phyloP scores from a whole-genome alignment of 2,113 vertebrate species.

The western clawed frog (Xenopus tropicalis) region UCB_Xtro_10.0 CM004448.2:124327001-124327500 shows the following conservation, averaged over 20 bases:
- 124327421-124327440: not conserved
- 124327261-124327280: conserved; percentile 7
- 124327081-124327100: too few species aligned
- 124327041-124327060: too few species aligned
- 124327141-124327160: not conserved
- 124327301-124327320: not conserved
- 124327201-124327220: conserved; percentile 1
- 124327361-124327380: conserved; percentile 9
- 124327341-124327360: not conserved
- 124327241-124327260: conserved; percentile 1
- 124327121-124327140: not conserved
- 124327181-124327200: not conserved
- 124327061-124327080: too few species aligned
- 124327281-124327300: not conserved
- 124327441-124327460: not conserved
- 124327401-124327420: conserved; percentile 15
- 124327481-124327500: not conserved
- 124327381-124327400: conserved; percentile 26
- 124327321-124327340: not conserved
- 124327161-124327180: not conserved
- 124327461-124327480: not conserved
- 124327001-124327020: too few species aligned
- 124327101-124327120: not conserved
- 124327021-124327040: too few species aligned
- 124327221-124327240: conserved; percentile 6